These are phyloP conservation scores for Eumerus sabulonum DNA, from an alignment of 2,888 invertebrate species.

Conservation along the genomic window DNA sequence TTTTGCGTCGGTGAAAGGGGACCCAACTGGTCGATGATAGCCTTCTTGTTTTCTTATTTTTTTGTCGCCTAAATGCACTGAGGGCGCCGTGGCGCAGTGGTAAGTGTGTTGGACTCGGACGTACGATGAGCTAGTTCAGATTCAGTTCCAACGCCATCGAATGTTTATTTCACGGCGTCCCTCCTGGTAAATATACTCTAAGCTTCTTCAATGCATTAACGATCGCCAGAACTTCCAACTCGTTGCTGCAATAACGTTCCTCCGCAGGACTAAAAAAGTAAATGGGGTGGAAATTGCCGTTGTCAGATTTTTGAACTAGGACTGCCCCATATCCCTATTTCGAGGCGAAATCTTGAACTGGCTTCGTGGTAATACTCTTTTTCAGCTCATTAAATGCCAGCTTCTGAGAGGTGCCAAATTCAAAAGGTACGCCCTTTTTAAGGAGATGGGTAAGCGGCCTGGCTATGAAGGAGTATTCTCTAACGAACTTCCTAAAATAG, in stretches of 20 bases:
- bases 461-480: not conserved
- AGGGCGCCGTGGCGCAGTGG: too few relatives aligned
- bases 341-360: conserved; percentile 64
- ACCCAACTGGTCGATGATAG: not conserved
- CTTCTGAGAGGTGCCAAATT: too few relatives aligned
- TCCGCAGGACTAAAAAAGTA: conserved; percentile 71
- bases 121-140: too few relatives aligned
- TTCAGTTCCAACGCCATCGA: too few relatives aligned
- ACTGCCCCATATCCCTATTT: conserved; percentile 71
- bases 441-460: not conserved
- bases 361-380: not conserved
- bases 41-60: conserved; percentile 66
- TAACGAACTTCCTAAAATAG: conserved; percentile 13
- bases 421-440: not conserved
- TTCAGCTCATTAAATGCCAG: too few relatives aligned
- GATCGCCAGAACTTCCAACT: conserved; percentile 71
- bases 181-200: too few relatives aligned
- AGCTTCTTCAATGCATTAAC: too few relatives aligned
- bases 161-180: too few relatives aligned
- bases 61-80: conserved; percentile 24
- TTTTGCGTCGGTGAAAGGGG: too few relatives aligned
- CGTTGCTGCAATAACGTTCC: conserved; percentile 73
- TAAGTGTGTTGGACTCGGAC: too few relatives aligned
- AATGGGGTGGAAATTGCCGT: conserved; percentile 72
- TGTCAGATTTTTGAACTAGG: conserved; percentile 70